phyloP scores from a whole-genome alignment of 2,797 vertebrate genomes.

The Anguilla obscura region DNA sequence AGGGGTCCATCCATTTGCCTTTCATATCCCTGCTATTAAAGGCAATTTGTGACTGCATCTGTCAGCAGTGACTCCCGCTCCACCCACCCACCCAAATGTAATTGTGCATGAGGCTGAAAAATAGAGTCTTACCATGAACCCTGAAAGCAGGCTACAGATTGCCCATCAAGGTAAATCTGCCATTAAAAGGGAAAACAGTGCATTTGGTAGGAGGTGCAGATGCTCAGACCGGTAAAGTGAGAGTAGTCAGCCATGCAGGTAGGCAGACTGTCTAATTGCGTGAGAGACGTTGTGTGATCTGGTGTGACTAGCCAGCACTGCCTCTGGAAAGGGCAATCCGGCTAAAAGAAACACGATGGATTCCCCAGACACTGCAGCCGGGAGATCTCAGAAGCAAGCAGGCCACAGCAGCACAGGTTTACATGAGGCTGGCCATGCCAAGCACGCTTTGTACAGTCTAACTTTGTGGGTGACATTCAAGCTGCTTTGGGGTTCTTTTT shows the following conservation, averaged over 20 bases:
- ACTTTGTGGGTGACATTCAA: background rate
- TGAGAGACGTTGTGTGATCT: background rate
- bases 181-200: constrained; percentile 28
- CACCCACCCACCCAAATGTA: background rate
- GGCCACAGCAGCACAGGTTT: background rate
- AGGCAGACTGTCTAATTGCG: constrained; percentile 4
- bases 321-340: background rate
- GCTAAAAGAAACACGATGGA: background rate
- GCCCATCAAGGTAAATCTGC: constrained; percentile 31
- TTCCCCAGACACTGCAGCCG: background rate
- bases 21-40: constrained; percentile 32
- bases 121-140: constrained; percentile 19
- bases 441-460: background rate
- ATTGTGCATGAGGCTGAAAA: constrained; percentile 19
- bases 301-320: background rate
- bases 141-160: constrained; percentile 30
- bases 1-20: constrained; percentile 27
- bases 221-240: constrained; percentile 24
- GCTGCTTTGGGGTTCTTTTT: background rate
- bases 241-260: constrained; percentile 18
- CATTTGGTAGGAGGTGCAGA: constrained; percentile 19
- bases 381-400: background rate
- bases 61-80: constrained; percentile 13
- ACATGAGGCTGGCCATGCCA: background rate
- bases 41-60: constrained; percentile 35